phyloP scores from a whole-genome alignment of 2,888 invertebrate genomes.

The Poecilus cupreus region DNA sequence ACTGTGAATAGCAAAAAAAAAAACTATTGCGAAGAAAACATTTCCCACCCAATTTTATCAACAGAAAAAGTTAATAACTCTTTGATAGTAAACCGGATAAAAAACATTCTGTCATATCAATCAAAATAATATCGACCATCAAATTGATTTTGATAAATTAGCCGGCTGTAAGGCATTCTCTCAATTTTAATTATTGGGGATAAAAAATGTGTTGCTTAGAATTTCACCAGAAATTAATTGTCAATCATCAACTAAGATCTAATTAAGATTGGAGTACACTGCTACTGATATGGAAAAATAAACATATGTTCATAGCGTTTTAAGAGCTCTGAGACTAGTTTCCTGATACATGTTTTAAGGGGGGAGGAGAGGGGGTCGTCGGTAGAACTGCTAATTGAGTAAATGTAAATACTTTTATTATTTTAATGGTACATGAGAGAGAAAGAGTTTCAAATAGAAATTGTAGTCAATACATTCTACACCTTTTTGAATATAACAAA shows the following conservation, averaged over 20 bases:
- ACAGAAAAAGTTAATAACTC: slow-evolving; percentile 1
- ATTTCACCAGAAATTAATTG: slow-evolving; percentile 12
- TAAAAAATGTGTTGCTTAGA: background rate
- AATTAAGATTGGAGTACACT: slow-evolving; percentile 18
- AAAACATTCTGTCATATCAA: background rate
- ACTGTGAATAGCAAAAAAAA: no score
- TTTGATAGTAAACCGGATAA: background rate
- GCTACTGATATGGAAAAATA: slow-evolving; percentile 6
- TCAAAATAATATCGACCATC: slow-evolving; percentile 10
- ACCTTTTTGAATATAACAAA: no score
- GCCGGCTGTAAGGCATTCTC: background rate
- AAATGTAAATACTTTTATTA: no score
- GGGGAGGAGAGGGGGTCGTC: background rate
- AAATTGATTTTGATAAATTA: slow-evolving; percentile 8
- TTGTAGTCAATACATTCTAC: no score
- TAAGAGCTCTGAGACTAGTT: no score
- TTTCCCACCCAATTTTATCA: no score
- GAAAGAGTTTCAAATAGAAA: no score
- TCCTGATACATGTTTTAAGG: no score
- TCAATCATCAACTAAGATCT: slow-evolving; percentile 30
- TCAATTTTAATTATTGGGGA: background rate
- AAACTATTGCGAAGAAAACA: no score
- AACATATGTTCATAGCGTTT: background rate
- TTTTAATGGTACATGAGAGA: no score
- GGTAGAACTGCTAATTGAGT: no score